Evolutionary conservation across 2,888 invertebrate genomes (phyloP).

Genomic region (Papilio elwesi): DNA sequence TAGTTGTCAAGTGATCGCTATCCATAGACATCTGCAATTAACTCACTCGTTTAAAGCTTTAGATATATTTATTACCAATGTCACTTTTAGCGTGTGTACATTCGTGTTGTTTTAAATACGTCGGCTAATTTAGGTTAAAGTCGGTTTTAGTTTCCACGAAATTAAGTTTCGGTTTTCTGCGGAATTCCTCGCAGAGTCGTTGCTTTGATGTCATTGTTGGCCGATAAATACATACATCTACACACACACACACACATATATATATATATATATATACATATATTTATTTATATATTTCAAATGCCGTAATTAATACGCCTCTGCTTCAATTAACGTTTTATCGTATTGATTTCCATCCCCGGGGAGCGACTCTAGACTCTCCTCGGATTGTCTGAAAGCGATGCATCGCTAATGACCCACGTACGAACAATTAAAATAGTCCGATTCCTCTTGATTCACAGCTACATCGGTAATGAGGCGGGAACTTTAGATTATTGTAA

Average conservation of each 20-base stretch:
- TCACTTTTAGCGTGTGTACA: constrained; percentile 10
- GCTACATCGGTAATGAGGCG: constrained; percentile 52
- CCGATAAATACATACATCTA: constrained; percentile 7
- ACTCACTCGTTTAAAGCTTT: too few relatives aligned
- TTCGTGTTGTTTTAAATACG: constrained; percentile 44
- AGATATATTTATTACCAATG: neutral
- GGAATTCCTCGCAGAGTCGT: constrained; percentile 44
- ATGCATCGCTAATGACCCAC: constrained; percentile 49
- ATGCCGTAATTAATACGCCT: constrained; percentile 1
- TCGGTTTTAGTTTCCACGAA: constrained; percentile 51
- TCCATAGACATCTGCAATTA: too few relatives aligned
- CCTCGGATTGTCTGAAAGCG: constrained; percentile 26
- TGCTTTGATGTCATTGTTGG: constrained; percentile 28
- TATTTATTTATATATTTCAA: neutral
- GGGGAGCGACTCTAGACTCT: constrained; percentile 3
- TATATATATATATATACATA: neutral
- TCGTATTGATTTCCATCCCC: neutral
- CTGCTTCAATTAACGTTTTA: constrained; percentile 10
- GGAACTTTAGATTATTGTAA: constrained; percentile 41
- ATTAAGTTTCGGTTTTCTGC: constrained; percentile 53
- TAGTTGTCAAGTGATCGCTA: too few relatives aligned
- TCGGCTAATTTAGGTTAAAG: constrained; percentile 51
- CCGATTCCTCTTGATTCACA: constrained; percentile 50
- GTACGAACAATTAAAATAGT: constrained; percentile 56
- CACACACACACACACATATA: neutral